Evolutionary conservation across 1,140 invertebrate genomes (phyloP).

Genomic region (Megalopta genalis): DNA sequence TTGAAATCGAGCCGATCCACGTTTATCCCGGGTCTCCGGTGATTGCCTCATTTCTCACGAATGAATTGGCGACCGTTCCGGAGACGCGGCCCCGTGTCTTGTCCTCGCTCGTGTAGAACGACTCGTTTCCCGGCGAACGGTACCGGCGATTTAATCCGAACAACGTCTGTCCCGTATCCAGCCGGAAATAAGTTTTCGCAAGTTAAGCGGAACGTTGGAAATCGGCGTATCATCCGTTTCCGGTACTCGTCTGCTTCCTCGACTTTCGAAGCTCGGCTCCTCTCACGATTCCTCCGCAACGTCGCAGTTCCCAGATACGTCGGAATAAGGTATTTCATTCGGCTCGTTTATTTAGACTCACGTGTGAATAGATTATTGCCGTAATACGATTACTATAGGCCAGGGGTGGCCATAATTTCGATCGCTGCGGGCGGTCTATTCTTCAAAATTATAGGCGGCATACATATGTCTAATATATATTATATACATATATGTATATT

Average conservation of each 20-base stretch:
- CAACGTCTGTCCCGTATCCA: slow-evolving; percentile 30
- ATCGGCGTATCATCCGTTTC: slow-evolving; percentile 21
- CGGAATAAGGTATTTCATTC: too few relatives aligned
- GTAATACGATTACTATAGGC: too few relatives aligned
- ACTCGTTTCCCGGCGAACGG: not conserved
- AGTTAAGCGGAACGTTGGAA: slow-evolving; percentile 39
- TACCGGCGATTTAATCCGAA: slow-evolving; percentile 49
- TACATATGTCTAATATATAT: too few relatives aligned
- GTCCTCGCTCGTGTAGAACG: not conserved
- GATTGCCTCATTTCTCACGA: slow-evolving; percentile 4
- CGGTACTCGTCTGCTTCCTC: not conserved
- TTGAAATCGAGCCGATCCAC: not conserved
- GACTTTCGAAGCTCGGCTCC: not conserved
- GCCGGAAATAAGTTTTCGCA: slow-evolving; percentile 45
- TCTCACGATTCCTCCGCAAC: not conserved
- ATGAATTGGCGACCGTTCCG: slow-evolving; percentile 9
- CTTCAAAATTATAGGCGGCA: too few relatives aligned
- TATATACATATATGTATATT: too few relatives aligned
- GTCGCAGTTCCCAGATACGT: too few relatives aligned
- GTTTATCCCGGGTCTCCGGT: not conserved
- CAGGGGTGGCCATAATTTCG: too few relatives aligned
- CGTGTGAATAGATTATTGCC: too few relatives aligned
- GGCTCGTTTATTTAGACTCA: too few relatives aligned
- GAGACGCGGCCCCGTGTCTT: slow-evolving; percentile 3
- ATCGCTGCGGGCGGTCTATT: too few relatives aligned